phyloP scores from a whole-genome alignment of 2,797 vertebrate species.

The Anolis apletophallus region DNA sequence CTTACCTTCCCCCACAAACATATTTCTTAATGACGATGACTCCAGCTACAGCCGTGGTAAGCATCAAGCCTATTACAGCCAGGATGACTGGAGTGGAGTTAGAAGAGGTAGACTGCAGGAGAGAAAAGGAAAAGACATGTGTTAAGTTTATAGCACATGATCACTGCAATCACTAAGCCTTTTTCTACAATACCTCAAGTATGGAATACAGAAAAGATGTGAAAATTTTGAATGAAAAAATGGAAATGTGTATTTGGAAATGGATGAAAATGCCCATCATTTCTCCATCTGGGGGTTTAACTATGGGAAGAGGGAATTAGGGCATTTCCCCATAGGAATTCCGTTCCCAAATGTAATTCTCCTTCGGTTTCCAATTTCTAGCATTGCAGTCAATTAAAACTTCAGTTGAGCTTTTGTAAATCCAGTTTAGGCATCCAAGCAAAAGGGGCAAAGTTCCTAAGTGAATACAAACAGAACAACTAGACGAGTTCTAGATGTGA shows the following conservation, averaged over 20 bases:
- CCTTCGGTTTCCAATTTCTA: no score
- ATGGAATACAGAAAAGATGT: background rate
- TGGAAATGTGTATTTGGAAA: background rate
- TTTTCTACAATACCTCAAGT: background rate
- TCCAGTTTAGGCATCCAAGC: no score
- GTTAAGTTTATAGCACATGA: background rate
- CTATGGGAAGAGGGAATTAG: no score
- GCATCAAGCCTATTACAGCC: constrained; percentile 83
- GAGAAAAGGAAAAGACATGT: background rate
- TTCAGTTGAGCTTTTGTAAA: no score
- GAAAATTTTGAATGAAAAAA: constrained; percentile 4
- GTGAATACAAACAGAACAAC: no score
- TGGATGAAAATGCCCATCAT: background rate
- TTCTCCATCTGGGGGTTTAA: no score
- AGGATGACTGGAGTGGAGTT: constrained; percentile 82
- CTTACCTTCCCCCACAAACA: constrained; percentile 93
- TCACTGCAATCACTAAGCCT: background rate
- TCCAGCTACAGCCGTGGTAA: constrained; percentile 80
- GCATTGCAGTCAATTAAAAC: no score
- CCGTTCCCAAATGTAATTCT: no score
- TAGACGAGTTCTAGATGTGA: no score
- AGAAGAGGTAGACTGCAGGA: constrained; percentile 65
- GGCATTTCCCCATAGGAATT: no score
- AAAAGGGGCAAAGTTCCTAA: no score
- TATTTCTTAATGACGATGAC: constrained; percentile 92